Conservation (phyloP, 2,888 invertebrate genomes). For the Agapetus fuscipes region DNA sequence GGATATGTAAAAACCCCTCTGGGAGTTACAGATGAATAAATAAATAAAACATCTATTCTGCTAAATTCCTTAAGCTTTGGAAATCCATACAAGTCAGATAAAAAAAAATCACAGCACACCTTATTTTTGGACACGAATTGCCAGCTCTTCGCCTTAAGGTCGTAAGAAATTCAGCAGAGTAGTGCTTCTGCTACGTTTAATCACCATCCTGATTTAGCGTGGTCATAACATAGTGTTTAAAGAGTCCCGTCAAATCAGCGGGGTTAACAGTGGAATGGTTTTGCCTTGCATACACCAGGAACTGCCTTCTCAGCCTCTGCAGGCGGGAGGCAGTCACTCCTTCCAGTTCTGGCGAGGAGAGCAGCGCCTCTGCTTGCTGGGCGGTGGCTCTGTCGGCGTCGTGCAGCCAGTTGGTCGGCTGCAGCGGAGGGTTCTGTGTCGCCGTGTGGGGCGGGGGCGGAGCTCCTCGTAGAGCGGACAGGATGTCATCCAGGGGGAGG, state of each 20-base stretch:
- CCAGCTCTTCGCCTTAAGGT: too few species aligned
- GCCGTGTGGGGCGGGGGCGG: background rate
- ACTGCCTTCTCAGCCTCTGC: background rate
- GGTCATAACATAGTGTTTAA: background rate
- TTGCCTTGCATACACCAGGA: background rate
- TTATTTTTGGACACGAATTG: too few species aligned
- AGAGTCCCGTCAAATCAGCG: background rate
- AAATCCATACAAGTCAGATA: too few species aligned
- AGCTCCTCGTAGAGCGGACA: background rate
- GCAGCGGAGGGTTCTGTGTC: background rate
- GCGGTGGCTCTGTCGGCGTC: background rate
- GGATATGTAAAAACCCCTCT: too few species aligned
- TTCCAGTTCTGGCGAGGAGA: background rate
- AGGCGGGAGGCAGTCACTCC: background rate
- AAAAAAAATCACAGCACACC: too few species aligned
- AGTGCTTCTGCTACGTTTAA: too few species aligned
- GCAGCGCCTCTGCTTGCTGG: background rate
- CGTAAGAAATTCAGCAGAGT: too few species aligned
- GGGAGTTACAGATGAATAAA: too few species aligned
- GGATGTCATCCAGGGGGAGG: background rate
- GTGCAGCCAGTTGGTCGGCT: background rate
- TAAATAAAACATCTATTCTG: too few species aligned
- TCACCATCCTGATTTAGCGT: too few species aligned
- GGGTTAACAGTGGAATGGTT: background rate
- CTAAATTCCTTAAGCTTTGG: too few species aligned